A percentile compares a stretch with the other conserved stretches of the same genome.
phyloP scores from a whole-genome alignment of 2,113 vertebrate species.

The Callospermophilus lateralis region DNA sequence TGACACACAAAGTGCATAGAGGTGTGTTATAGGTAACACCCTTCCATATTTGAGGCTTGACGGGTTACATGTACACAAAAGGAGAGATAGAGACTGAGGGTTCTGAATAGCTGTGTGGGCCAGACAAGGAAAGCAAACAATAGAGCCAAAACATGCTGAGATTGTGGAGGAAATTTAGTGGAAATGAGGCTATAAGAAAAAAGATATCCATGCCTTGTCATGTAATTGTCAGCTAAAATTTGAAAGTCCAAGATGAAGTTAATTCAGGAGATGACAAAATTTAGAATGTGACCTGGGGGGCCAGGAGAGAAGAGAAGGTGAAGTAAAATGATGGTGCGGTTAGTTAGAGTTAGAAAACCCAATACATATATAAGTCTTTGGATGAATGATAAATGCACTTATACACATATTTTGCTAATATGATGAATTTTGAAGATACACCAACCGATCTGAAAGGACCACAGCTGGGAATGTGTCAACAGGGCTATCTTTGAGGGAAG shows the following conservation, averaged over 20 bases:
- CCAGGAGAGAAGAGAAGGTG: background rate
- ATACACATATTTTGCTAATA: background rate
- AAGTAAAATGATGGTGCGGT: background rate
- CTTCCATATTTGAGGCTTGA: background rate
- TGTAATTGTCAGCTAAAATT: background rate
- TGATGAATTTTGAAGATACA: background rate
- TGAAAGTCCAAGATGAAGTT: background rate
- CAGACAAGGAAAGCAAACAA: background rate
- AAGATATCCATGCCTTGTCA: background rate
- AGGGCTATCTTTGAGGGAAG: background rate
- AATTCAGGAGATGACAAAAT: background rate
- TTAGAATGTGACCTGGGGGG: background rate
- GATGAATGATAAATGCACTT: background rate
- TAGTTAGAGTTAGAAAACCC: background rate
- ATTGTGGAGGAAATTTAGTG: background rate
- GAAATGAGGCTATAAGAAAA: background rate
- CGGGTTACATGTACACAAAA: background rate
- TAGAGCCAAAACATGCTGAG: background rate
- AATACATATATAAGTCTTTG: background rate
- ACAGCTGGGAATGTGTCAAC: accelerated
- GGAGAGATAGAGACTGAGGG: background rate
- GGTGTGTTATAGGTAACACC: background rate
- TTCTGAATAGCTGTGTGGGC: background rate
- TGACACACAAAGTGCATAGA: background rate
- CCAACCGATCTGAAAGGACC: background rate